Evolutionary conservation across 2,888 invertebrate species (phyloP).

Genomic region (Anorthoa munda): DNA sequence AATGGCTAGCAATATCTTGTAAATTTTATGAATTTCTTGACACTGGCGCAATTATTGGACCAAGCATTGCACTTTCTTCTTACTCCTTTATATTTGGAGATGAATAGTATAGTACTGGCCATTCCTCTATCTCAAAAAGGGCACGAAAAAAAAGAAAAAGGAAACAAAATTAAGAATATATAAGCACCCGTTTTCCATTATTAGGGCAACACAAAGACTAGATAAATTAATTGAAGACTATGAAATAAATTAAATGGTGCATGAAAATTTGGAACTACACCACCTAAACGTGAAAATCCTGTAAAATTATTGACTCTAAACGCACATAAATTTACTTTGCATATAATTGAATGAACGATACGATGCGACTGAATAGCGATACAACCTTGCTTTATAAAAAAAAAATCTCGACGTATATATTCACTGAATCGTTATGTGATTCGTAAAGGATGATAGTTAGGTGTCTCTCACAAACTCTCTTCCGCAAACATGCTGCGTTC

Average conservation of each 20-base stretch:
- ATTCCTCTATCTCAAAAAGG: slow-evolving; percentile 21
- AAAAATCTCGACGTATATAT: background rate
- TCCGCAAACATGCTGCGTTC: background rate
- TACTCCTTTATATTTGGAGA: slow-evolving; percentile 35
- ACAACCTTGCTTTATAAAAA: slow-evolving; percentile 3
- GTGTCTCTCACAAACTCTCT: slow-evolving; percentile 43
- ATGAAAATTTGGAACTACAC: slow-evolving; percentile 49
- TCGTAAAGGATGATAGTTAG: slow-evolving; percentile 4
- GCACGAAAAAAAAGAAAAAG: slow-evolving; percentile 4
- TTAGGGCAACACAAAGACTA: slow-evolving; percentile 46
- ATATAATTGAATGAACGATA: background rate
- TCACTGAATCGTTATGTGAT: slow-evolving; percentile 2
- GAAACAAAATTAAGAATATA: background rate
- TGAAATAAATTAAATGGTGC: slow-evolving; percentile 12
- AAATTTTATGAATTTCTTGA: slow-evolving; percentile 16
- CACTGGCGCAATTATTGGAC: slow-evolving; percentile 21
- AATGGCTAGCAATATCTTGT: background rate
- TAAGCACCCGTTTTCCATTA: slow-evolving; percentile 14
- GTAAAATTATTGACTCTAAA: background rate
- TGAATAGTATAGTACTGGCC: slow-evolving; percentile 53
- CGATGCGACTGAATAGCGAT: background rate
- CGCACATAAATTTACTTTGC: background rate
- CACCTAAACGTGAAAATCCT: slow-evolving; percentile 39
- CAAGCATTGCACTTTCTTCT: slow-evolving; percentile 43
- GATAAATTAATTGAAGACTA: slow-evolving; percentile 9